These are phyloP conservation scores for Carposina sasakii DNA, from an alignment of 1,140 invertebrate genomes.

Conservation along the genomic window DNA sequence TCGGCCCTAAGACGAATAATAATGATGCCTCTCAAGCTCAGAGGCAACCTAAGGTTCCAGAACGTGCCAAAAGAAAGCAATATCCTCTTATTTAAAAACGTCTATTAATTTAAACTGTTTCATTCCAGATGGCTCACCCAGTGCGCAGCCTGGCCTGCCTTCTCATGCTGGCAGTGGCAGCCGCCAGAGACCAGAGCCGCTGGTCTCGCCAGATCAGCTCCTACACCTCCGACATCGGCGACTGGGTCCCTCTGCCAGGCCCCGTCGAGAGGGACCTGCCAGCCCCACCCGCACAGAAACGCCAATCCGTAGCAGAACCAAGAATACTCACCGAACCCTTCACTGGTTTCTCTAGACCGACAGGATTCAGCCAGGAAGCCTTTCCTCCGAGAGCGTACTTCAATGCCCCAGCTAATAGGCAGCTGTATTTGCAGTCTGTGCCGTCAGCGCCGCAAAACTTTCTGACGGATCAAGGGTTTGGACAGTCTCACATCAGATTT, in stretches of 20 bases:
- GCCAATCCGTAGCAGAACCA: slow-evolving; percentile 63
- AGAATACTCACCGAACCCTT: slow-evolving; percentile 72
- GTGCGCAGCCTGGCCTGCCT: slow-evolving; percentile 45
- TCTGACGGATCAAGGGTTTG: slow-evolving; percentile 55
- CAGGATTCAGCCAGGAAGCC: slow-evolving; percentile 50
- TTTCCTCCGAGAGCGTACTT: slow-evolving; percentile 47
- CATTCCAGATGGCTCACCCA: slow-evolving; percentile 48
- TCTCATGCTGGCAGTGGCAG: slow-evolving; percentile 58
- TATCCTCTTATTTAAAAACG: not conserved
- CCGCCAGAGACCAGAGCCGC: slow-evolving; percentile 66
- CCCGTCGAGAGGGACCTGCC: slow-evolving; percentile 34
- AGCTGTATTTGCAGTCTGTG: slow-evolving; percentile 61
- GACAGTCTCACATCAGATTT: slow-evolving; percentile 53
- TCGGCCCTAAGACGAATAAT: too few species aligned
- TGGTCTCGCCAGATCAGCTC: slow-evolving; percentile 70
- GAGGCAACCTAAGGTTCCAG: too few species aligned
- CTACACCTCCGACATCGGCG: slow-evolving; percentile 59
- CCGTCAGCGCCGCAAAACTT: slow-evolving; percentile 60
- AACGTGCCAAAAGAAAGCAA: too few species aligned
- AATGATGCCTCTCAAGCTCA: too few species aligned
- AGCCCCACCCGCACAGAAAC: slow-evolving; percentile 37
- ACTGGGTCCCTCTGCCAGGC: slow-evolving; percentile 56
- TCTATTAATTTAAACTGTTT: slow-evolving; percentile 17
- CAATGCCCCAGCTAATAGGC: slow-evolving; percentile 47
- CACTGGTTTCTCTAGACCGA: slow-evolving; percentile 53